Conservation (phyloP, 2,797 vertebrate species). For the Microcaecilia unicolor region DNA sequence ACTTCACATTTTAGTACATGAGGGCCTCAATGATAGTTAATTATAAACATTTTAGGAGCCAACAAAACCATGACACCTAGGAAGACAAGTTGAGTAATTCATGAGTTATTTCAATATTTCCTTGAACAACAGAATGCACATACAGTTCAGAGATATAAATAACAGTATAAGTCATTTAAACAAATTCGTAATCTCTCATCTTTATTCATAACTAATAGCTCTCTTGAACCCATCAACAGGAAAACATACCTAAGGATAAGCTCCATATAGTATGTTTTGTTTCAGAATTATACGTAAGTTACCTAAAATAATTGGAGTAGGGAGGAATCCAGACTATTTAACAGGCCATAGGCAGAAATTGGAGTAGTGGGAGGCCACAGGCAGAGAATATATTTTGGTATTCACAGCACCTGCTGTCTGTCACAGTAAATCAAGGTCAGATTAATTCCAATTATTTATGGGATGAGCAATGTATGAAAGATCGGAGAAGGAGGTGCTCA, state of each 20-base stretch:
- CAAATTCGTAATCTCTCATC: conserved; percentile 8
- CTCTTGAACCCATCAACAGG: conserved; percentile 1
- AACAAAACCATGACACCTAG: not conserved
- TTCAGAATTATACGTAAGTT: not conserved
- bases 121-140: conserved; percentile 6
- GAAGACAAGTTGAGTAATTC: conserved; percentile 14
- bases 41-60: no score
- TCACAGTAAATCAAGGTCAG: not conserved
- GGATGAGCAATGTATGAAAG: not conserved
- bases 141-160: conserved; percentile 5
- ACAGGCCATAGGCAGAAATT: no score
- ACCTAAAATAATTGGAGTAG: not conserved
- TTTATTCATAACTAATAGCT: conserved; percentile 22
- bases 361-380: no score
- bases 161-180: conserved; percentile 5
- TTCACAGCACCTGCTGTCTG: conserved; percentile 1
- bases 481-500: not conserved
- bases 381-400: not conserved
- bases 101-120: conserved; percentile 14
- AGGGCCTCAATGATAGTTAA: no score
- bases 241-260: not conserved
- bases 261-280: not conserved
- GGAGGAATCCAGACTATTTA: not conserved
- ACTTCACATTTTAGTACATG: no score
- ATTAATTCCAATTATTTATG: conserved; percentile 7